These are phyloP conservation scores for Tamias sibiricus DNA, from an alignment of 2,113 vertebrate genomes.

Conservation along the genomic window DNA sequence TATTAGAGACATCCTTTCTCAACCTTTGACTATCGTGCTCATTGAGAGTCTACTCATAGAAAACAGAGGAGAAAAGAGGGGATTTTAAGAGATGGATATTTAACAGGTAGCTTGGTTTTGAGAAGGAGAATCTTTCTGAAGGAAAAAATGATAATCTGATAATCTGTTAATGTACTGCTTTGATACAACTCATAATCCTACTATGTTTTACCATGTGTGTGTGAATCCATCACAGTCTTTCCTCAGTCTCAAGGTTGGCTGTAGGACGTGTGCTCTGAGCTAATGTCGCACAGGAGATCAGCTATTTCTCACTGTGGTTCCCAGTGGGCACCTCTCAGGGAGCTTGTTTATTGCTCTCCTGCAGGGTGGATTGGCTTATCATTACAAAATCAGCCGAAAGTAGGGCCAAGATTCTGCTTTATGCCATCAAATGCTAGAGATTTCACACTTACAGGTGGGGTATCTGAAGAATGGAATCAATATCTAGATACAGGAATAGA, in stretches of 20 bases:
- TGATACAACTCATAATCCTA: slow-evolving; percentile 57
- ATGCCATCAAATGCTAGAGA: slow-evolving; percentile 71
- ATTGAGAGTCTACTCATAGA: slow-evolving; percentile 60
- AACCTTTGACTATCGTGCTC: slow-evolving; percentile 45
- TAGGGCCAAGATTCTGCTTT: slow-evolving; percentile 64
- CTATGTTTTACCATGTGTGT: background rate
- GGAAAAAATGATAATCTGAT: slow-evolving; percentile 75
- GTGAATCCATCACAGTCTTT: slow-evolving; percentile 72
- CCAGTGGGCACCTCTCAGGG: slow-evolving; percentile 71
- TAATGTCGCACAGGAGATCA: slow-evolving; percentile 81
- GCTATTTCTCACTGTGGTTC: slow-evolving; percentile 82
- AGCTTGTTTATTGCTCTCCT: slow-evolving; percentile 77
- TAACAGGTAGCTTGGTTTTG: slow-evolving; percentile 39
- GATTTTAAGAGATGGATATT: slow-evolving; percentile 71
- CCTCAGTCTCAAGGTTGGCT: slow-evolving; percentile 81
- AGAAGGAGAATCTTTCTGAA: slow-evolving; percentile 66
- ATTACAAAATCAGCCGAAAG: slow-evolving; percentile 71
- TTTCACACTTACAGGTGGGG: slow-evolving; percentile 74
- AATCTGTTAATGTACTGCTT: slow-evolving; percentile 49
- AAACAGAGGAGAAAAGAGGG: background rate
- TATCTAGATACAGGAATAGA: slow-evolving; percentile 54
- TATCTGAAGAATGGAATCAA: slow-evolving; percentile 57
- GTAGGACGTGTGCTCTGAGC: slow-evolving; percentile 79
- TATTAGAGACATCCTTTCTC: slow-evolving; percentile 49
- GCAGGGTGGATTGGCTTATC: slow-evolving; percentile 60